phyloP scores from a whole-genome alignment of 2,888 invertebrate genomes.

The Sinodicranocentrus sp. region DNA sequence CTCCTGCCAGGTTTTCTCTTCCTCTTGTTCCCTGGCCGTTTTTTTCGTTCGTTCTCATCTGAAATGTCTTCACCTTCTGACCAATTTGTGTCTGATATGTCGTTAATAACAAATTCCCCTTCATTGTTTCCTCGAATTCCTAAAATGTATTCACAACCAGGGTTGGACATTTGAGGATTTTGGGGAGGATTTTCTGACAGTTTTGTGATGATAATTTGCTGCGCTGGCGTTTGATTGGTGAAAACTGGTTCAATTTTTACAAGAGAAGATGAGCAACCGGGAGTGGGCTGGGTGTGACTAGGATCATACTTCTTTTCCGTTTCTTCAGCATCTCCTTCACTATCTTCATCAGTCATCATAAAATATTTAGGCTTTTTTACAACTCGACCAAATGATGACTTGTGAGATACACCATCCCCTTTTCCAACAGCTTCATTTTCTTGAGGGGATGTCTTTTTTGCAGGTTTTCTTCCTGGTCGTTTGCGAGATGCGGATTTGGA shows the following conservation, averaged over 20 bases:
- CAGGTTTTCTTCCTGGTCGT: conserved; percentile 22
- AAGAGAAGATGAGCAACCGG: neutral
- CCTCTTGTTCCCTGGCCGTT: neutral
- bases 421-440: neutral
- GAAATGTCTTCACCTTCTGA: neutral
- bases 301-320: conserved; percentile 39
- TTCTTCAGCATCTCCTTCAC: neutral
- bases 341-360: conserved; percentile 38
- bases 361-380: conserved; percentile 43
- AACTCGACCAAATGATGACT: conserved; percentile 49
- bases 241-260: neutral
- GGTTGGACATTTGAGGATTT: too few relatives aligned
- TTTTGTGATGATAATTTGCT: too few relatives aligned
- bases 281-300: neutral
- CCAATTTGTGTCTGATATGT: conserved; percentile 12
- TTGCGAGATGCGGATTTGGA: neutral
- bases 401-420: conserved; percentile 10
- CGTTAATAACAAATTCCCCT: neutral
- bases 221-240: too few relatives aligned
- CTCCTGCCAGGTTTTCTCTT: neutral
- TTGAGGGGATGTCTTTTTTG: neutral
- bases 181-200: too few relatives aligned
- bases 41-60: neutral
- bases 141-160: too few relatives aligned
- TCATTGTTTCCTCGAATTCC: neutral